These are phyloP conservation scores for Triplophysa dalaica DNA, from an alignment of 2,113 vertebrate species.

Conservation along the genomic window DNA sequence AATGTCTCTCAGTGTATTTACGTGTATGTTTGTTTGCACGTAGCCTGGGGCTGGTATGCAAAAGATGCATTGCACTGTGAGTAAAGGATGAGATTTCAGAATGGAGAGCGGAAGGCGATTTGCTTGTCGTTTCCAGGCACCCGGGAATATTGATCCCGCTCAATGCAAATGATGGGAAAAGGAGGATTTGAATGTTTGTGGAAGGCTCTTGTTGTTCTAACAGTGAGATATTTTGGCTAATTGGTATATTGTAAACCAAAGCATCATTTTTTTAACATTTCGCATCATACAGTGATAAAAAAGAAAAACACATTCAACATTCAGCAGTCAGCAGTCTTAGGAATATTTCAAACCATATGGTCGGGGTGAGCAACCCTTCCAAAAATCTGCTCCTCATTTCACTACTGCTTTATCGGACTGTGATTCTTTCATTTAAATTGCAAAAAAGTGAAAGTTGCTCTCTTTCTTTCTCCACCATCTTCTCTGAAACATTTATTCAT, in stretches of 20 bases:
- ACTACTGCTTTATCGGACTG: constrained; percentile 31
- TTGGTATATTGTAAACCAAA: not conserved
- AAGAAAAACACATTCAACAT: not conserved
- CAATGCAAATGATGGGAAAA: constrained; percentile 41
- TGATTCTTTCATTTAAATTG: not conserved
- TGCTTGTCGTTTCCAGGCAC: constrained; percentile 39
- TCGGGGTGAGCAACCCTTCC: not conserved
- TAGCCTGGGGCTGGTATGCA: constrained; percentile 46
- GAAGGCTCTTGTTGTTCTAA: not conserved
- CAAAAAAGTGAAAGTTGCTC: not conserved
- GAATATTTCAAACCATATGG: constrained; percentile 35
- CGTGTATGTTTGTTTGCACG: constrained; percentile 44
- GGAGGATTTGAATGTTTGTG: constrained; percentile 34
- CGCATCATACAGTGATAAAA: not conserved
- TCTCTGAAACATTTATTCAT: constrained; percentile 31
- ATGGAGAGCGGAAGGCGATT: constrained; percentile 1
- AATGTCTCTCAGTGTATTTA: constrained; percentile 22
- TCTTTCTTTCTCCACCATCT: not conserved
- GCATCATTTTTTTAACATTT: not conserved
- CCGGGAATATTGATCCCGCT: constrained; percentile 19
- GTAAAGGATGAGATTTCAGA: constrained; percentile 19
- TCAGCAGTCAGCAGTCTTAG: not conserved
- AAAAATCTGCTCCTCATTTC: constrained; percentile 43
- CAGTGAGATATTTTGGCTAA: not conserved
- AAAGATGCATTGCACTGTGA: constrained; percentile 39